A percentile compares a stretch with the other conserved stretches of the same genome.
Evolutionary conservation across 2,888 invertebrate genomes (phyloP).

Genomic region (Luperina nickerlii): DNA sequence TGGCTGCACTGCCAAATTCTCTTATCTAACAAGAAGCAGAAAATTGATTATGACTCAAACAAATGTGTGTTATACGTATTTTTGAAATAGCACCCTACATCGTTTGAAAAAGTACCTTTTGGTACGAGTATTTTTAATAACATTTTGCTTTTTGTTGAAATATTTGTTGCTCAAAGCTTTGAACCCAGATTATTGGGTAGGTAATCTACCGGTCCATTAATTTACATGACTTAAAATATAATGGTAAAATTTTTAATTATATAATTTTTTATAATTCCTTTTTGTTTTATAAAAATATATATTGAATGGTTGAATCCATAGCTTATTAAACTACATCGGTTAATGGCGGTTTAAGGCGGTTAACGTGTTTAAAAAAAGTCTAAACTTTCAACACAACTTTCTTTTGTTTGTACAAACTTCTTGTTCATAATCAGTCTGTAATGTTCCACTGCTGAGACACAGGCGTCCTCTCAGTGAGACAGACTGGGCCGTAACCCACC

Average conservation of each 20-base stretch:
- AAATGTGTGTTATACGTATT: slow-evolving; percentile 12
- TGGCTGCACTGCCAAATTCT: slow-evolving; percentile 51
- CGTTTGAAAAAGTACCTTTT: not conserved
- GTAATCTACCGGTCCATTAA: not conserved
- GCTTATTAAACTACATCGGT: no score
- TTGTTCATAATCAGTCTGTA: no score
- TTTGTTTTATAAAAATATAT: no score
- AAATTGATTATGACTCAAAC: slow-evolving; percentile 31
- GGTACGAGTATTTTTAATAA: not conserved
- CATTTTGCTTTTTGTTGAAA: slow-evolving; percentile 1
- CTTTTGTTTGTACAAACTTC: not conserved
- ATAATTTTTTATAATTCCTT: no score
- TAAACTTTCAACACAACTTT: not conserved
- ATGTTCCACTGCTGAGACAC: no score
- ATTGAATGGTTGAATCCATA: no score
- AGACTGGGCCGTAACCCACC: no score
- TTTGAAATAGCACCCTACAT: not conserved
- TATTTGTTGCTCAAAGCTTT: not conserved
- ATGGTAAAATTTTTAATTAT: no score
- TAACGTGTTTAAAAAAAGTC: no score
- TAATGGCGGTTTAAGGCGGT: no score
- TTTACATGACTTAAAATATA: not conserved
- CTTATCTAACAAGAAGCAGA: slow-evolving; percentile 32
- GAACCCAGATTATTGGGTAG: not conserved
- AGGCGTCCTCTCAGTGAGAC: no score